These are phyloP conservation scores for Vandiemenella viatica DNA, from an alignment of 2,888 invertebrate genomes.

Conservation along the genomic window DNA sequence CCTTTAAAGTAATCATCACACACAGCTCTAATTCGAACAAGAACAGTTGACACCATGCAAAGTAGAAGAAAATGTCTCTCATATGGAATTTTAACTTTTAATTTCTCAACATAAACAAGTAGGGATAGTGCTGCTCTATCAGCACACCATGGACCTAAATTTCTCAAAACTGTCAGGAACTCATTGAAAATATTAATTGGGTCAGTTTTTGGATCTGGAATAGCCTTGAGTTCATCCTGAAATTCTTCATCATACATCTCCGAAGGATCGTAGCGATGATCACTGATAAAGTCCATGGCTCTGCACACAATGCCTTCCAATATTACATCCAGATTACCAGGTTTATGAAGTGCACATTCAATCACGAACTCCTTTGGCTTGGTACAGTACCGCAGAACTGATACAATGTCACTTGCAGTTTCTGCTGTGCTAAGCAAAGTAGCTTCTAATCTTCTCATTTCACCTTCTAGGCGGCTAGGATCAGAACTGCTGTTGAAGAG, in stretches of 20 bases:
- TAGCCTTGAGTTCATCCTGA: conserved; percentile 53
- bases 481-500: conserved; percentile 47
- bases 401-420: conserved; percentile 80
- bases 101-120: conserved; percentile 60
- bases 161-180: conserved; percentile 48
- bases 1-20: conserved; percentile 53
- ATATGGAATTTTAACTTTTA: conserved; percentile 77
- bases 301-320: conserved; percentile 38
- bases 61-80: conserved; percentile 73
- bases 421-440: conserved; percentile 60
- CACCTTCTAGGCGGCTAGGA: conserved; percentile 56
- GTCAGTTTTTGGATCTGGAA: conserved; percentile 66
- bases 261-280: conserved; percentile 59
- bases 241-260: conserved; percentile 54
- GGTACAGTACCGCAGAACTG: conserved; percentile 54
- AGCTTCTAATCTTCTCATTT: conserved; percentile 62
- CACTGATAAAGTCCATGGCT: conserved; percentile 50
- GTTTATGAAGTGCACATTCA: conserved; percentile 29
- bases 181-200: conserved; percentile 55
- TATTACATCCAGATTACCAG: conserved; percentile 28
- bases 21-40: conserved; percentile 59
- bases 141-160: conserved; percentile 75
- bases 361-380: conserved; percentile 35
- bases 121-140: conserved; percentile 68
- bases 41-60: conserved; percentile 60